Evolutionary conservation across 2,797 vertebrate species (phyloP).

Genomic region (Cirrhinus mrigala): DNA sequence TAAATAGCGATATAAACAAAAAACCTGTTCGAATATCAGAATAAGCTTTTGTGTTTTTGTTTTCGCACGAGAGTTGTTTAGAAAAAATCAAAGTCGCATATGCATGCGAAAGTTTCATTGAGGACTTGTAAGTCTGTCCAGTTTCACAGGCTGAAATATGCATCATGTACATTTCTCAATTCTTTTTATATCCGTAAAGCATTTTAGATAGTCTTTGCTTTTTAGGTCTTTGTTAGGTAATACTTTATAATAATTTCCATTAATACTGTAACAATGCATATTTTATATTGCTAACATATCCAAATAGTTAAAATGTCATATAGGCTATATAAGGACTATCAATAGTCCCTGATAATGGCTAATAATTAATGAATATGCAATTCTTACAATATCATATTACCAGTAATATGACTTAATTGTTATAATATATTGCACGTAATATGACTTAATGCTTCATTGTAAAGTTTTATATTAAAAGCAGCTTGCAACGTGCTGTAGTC

Average conservation of each 20-base stretch:
- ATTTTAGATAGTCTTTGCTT: not conserved
- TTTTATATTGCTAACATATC: not conserved
- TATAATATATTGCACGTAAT: not conserved
- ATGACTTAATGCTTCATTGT: not conserved
- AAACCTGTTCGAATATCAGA: constrained; percentile 1
- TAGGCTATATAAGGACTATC: not conserved
- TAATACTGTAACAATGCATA: not conserved
- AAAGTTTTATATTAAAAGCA: not conserved
- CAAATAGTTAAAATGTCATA: not conserved
- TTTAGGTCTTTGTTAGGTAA: not conserved
- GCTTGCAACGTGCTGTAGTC: not conserved
- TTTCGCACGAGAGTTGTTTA: constrained; percentile 36
- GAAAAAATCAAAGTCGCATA: constrained; percentile 10
- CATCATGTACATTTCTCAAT: not conserved
- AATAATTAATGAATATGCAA: not conserved
- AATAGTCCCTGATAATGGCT: not conserved
- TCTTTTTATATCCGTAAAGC: not conserved
- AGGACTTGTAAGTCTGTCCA: not conserved
- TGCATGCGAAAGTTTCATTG: constrained; percentile 10
- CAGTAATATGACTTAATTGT: not conserved
- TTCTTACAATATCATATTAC: not conserved
- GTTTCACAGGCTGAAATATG: not conserved
- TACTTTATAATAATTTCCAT: not conserved
- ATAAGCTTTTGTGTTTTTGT: constrained; percentile 35
- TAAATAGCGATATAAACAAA: constrained; percentile 44